phyloP scores from a whole-genome alignment of 2,888 invertebrate species.

The Dermolepida albohirtum region DNA sequence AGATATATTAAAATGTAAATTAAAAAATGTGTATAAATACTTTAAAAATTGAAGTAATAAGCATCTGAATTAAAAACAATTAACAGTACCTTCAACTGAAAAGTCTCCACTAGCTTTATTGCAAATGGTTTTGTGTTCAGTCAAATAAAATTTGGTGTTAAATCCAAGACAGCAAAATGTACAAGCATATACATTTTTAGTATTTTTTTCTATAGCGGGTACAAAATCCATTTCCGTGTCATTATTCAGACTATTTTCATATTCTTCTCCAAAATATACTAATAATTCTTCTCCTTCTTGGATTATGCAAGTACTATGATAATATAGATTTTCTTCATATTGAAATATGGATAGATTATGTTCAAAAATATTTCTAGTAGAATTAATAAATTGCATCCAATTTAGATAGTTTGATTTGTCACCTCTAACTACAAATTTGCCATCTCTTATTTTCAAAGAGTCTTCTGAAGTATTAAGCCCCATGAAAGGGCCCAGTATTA shows the following conservation, averaged over 20 bases:
- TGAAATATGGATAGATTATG: conserved; percentile 8
- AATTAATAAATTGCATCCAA: conserved; percentile 22
- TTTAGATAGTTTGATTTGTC: not conserved
- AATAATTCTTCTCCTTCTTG: too few species aligned
- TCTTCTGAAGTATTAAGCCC: not conserved
- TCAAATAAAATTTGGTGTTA: not conserved
- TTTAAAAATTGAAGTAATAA: too few species aligned
- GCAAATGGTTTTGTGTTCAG: conserved; percentile 6
- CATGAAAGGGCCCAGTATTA: conserved; percentile 12
- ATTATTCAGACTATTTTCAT: too few species aligned
- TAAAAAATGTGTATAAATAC: too few species aligned
- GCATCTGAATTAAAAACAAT: too few species aligned
- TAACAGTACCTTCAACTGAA: not conserved
- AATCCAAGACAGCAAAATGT: conserved; percentile 28
- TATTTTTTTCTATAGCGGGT: not conserved
- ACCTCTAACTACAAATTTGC: not conserved
- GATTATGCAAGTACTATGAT: not conserved
- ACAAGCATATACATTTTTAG: conserved; percentile 3
- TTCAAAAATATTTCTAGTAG: too few species aligned
- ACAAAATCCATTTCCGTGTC: too few species aligned
- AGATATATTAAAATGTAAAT: too few species aligned
- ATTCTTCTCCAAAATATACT: too few species aligned
- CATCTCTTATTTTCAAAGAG: conserved; percentile 12
- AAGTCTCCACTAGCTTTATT: not conserved
- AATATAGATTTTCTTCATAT: conserved; percentile 9